Conservation (phyloP, 30 jellyfish, hydroid and myxozoan genomes). For the Thelohanellus kitauei region DNA sequence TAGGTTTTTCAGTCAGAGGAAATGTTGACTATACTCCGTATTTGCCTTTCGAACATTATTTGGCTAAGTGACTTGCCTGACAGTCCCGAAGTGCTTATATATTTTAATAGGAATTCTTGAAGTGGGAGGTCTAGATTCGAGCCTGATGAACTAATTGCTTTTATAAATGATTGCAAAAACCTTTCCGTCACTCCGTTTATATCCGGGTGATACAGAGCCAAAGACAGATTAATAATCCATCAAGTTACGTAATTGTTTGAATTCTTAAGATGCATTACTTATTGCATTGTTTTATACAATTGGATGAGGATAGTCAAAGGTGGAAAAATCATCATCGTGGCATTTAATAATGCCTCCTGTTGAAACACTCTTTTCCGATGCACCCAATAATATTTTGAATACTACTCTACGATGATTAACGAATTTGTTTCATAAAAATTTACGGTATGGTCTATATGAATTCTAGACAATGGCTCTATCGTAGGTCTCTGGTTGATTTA, state of each 20-base stretch:
- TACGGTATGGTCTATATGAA: constrained; percentile 7
- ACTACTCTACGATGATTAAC: constrained; percentile 4
- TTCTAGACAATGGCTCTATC: constrained; percentile 4
- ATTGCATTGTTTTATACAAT: constrained; percentile 6
- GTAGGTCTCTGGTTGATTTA: constrained; percentile 7
- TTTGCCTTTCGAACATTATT: no score
- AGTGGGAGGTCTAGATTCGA: no score
- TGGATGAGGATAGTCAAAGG: constrained; percentile 4
- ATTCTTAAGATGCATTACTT: constrained; percentile 2
- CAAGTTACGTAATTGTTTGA: constrained; percentile 1
- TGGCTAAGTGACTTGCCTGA: no score
- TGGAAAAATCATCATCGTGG: constrained; percentile 3
- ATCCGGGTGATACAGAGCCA: constrained; percentile 10
- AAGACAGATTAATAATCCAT: constrained; percentile 1
- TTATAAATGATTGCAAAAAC: constrained; percentile 1
- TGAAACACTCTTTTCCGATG: not conserved
- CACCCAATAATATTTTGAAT: constrained; percentile 6
- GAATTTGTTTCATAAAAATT: constrained; percentile 2
- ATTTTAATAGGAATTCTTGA: no score
- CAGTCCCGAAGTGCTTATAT: no score
- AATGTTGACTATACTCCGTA: no score
- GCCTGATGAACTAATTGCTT: constrained; percentile 3
- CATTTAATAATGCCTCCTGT: not conserved
- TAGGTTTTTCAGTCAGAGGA: no score
- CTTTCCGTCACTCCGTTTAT: no score